Percentiles rank a stretch among this genome's conserved stretches.
Evolutionary conservation across 1,140 invertebrate species (phyloP).

Genomic region (Drosophila burlai): DNA sequence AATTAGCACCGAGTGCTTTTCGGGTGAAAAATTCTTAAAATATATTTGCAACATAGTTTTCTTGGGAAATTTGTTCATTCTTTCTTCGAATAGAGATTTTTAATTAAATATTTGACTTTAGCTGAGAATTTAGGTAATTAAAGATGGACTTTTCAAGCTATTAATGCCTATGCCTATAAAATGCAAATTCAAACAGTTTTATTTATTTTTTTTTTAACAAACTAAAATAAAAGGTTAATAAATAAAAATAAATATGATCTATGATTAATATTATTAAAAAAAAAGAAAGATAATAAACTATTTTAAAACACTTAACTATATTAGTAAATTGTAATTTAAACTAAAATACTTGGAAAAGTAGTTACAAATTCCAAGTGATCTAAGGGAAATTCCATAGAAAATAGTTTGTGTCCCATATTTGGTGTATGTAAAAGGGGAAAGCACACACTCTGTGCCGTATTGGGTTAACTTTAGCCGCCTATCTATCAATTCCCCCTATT

Average conservation of each 20-base stretch:
- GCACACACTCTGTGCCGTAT: slow-evolving; percentile 2
- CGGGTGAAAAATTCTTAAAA: slow-evolving; percentile 21
- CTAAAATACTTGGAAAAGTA: not conserved
- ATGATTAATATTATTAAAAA: too few species aligned
- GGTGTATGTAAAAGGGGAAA: slow-evolving; percentile 8
- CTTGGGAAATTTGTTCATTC: not conserved
- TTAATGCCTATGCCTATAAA: not conserved
- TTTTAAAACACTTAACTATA: not conserved
- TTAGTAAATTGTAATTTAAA: too few species aligned
- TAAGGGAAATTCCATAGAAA: slow-evolving; percentile 1
- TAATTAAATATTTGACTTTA: not conserved
- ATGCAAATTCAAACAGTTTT: not conserved
- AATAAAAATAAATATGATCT: not conserved
- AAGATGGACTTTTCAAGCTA: not conserved
- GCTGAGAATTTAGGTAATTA: not conserved
- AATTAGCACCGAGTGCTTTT: slow-evolving; percentile 10
- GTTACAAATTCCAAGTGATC: not conserved
- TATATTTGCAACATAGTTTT: slow-evolving; percentile 19
- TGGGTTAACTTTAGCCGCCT: not conserved
- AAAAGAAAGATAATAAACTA: not conserved
- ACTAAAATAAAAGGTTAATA: not conserved
- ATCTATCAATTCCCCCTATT: slow-evolving; percentile 25
- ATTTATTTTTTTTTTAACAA: not conserved
- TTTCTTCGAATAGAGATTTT: not conserved
- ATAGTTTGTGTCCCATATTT: slow-evolving; percentile 8